Conservation (phyloP, 1,140 invertebrate genomes). For the Brachionus asplanchnoidis region DNA sequence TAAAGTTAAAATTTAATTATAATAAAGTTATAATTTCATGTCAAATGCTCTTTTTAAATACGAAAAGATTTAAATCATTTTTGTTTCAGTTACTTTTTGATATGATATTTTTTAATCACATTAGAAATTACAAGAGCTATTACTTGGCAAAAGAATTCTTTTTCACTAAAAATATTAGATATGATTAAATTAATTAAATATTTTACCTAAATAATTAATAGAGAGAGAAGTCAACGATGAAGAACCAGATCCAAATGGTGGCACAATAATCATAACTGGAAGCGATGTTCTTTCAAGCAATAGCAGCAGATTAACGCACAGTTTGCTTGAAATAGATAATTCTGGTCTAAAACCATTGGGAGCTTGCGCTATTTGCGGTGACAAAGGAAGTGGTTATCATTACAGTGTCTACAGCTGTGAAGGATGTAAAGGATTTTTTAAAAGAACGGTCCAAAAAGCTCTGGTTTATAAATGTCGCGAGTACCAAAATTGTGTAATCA, state of each 20-base stretch:
- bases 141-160: neutral
- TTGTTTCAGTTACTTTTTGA: too few relatives aligned
- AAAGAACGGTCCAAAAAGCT: constrained; percentile 56
- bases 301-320: neutral
- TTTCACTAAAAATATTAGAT: neutral
- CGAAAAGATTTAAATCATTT: too few relatives aligned
- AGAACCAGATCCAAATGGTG: neutral
- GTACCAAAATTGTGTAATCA: constrained; percentile 54
- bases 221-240: neutral
- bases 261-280: neutral
- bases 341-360: constrained; percentile 2
- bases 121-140: neutral
- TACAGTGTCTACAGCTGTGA: constrained; percentile 95
- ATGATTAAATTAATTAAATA: too few relatives aligned
- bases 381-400: constrained; percentile 94
- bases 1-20: too few relatives aligned
- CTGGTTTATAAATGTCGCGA: constrained; percentile 57
- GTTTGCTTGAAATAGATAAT: constrained; percentile 6
- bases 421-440: constrained; percentile 75
- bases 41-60: too few relatives aligned
- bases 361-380: constrained; percentile 87
- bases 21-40: too few relatives aligned
- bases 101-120: too few relatives aligned
- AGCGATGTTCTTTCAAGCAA: neutral
- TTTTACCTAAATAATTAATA: neutral